Conservation (phyloP, 2,797 vertebrate genomes). For the Cyclura pinguis region DNA sequence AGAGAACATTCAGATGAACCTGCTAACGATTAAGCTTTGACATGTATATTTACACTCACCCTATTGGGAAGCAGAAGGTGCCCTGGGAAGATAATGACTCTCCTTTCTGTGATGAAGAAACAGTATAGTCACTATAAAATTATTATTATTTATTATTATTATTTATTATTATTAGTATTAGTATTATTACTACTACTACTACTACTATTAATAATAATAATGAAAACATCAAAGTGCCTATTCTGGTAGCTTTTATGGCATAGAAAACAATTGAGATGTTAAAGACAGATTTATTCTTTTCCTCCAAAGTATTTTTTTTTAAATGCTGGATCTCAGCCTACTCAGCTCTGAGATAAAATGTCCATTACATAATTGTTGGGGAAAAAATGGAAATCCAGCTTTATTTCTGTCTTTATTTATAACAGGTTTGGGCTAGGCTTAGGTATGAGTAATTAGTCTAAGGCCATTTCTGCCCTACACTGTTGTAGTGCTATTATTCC, state of each 20-base stretch:
- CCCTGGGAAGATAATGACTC: constrained; percentile 40
- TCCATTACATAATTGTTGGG: not conserved
- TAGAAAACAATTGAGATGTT: not conserved
- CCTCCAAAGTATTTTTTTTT: too few species aligned
- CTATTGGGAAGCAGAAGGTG: constrained; percentile 39
- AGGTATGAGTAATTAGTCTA: too few species aligned
- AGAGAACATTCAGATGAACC: constrained; percentile 43
- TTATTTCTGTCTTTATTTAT: too few species aligned
- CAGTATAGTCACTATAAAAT: constrained; percentile 15
- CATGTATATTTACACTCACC: constrained; percentile 36
- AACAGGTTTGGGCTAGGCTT: too few species aligned
- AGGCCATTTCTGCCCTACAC: too few species aligned
- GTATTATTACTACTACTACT: too few species aligned
- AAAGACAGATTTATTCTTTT: not conserved
- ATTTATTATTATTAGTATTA: too few species aligned
- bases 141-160: too few species aligned
- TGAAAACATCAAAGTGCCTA: not conserved
- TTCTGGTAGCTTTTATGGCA: too few species aligned
- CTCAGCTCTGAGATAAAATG: not conserved
- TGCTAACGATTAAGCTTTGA: constrained; percentile 8
- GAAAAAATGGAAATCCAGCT: not conserved
- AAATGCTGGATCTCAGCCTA: not conserved
- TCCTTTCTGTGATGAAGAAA: constrained; percentile 14
- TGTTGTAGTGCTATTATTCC: too few species aligned
- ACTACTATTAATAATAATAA: not conserved